Percentiles rank a stretch among this genome's conserved stretches.
These are phyloP conservation scores for Drosophila cyrtoloma DNA, from an alignment of 2,888 invertebrate species.

Conservation along the genomic window DNA sequence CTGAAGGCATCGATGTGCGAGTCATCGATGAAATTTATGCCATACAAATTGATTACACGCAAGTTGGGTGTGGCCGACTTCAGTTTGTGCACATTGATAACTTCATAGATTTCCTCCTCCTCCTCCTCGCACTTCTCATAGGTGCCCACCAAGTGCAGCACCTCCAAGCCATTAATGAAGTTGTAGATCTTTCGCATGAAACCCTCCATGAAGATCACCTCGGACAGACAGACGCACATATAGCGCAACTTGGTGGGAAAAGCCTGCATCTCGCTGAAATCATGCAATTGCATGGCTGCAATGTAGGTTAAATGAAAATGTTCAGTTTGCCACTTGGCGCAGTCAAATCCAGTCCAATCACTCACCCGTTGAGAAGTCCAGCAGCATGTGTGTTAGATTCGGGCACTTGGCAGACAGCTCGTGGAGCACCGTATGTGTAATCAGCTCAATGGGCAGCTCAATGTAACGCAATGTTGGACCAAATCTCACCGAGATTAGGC, in stretches of 20 bases:
- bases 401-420: conserved; percentile 98
- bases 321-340: no score
- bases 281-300: conserved; percentile 98
- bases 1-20: conserved; percentile 99
- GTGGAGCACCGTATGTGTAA: conserved; percentile 98
- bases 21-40: conserved; percentile 99
- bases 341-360: background rate
- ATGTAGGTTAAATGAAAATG: background rate
- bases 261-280: conserved; percentile 99
- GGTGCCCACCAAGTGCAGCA: conserved; percentile 98
- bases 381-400: conserved; percentile 96
- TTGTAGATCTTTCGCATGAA: conserved; percentile 99
- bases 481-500: conserved; percentile 94
- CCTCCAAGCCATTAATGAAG: conserved; percentile 98
- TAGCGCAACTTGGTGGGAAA: conserved; percentile 98
- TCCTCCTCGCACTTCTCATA: conserved; percentile 99
- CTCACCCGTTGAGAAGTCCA: conserved; percentile 96
- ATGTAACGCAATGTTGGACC: conserved; percentile 95
- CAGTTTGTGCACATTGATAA: conserved; percentile 99
- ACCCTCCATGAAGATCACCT: conserved; percentile 99
- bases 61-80: conserved; percentile 99
- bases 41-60: conserved; percentile 98
- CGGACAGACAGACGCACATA: conserved; percentile 98
- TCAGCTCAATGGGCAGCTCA: conserved; percentile 97
- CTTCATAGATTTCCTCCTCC: conserved; percentile 99